Evolutionary conservation across 2,888 invertebrate genomes (phyloP), one percentile per base, ranked within the genome.

Genomic region (Eupithecia subfuscata): DNA sequence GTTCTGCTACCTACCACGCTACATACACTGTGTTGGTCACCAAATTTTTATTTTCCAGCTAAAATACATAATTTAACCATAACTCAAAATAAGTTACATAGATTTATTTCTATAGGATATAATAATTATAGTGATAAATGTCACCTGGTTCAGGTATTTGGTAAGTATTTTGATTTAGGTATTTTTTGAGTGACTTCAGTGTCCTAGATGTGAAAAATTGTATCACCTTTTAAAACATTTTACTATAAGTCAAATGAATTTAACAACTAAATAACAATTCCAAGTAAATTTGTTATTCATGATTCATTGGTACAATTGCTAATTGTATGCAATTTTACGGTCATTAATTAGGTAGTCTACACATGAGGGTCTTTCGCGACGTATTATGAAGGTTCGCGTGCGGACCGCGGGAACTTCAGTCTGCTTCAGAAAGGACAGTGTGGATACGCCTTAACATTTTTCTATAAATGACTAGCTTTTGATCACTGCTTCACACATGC

Each of bases 331-430:
- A 89, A 88, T 87, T 86, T 82, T 81, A 79, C 83, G 88, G 87
- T 90, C 89, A 90, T 92, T 91, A 89, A 92, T 91, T 91, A 92
- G 52, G n/a, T 14, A 56, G 88, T 87, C 88, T 89, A 88, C 92
- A 91, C 91, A 90, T 90, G 90, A 88, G 88, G 89, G 87, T 86
- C 87, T 90, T 91, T 25, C 89, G 91, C 88, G 87, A 91, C 92
- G 88, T 90, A 91, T 92, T 90, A 91, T 91, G 89, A 88, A 87
- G 88, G 85, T 83, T 87, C 84, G 92, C 93, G 93, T 92, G 93
- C 89, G 81, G 83, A 82, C 82, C 89, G 91, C 90, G 92, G 67
- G 40, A 67, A 40, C 34, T 67, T 22, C 67, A 67, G 40, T 67
- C 1, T 67, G 67, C 22, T 40, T 37, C 79, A 78, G 75, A 22